Evolutionary conservation across 2,797 vertebrate genomes (phyloP).

Genomic region (Argya squamiceps): DNA sequence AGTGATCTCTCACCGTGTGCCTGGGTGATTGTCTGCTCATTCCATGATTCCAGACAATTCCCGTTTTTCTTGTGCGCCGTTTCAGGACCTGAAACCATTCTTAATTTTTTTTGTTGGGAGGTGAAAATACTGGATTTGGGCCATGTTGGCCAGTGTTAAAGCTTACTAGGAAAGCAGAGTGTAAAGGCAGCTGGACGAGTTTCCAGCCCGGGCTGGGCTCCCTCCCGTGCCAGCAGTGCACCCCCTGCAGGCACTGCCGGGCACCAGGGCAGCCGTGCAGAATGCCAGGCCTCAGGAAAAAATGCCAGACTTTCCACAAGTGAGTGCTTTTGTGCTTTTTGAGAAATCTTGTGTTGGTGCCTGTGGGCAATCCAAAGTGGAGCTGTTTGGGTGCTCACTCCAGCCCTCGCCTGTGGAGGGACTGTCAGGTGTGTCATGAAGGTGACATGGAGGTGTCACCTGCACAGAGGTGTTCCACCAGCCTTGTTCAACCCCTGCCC

Average conservation of each 20-base stretch:
- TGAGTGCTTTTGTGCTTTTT: background rate
- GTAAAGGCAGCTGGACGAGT: background rate
- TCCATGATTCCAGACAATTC: background rate
- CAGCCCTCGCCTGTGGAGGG: no score
- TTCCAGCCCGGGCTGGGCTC: background rate
- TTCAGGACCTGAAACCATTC: background rate
- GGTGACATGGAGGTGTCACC: no score
- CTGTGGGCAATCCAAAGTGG: accelerated
- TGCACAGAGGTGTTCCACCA: accelerated
- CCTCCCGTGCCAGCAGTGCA: background rate
- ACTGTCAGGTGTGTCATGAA: background rate
- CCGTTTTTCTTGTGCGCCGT: accelerated
- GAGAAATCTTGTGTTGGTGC: background rate
- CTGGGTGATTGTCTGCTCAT: background rate
- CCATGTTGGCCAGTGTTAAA: background rate
- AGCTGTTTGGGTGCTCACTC: background rate
- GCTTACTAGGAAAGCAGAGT: background rate
- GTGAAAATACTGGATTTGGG: background rate
- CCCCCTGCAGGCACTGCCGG: background rate
- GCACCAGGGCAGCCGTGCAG: background rate
- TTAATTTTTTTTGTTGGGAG: background rate
- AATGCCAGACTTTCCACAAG: background rate
- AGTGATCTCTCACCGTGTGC: accelerated
- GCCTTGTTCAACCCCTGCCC: background rate
- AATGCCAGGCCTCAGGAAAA: background rate